These are phyloP conservation scores for Tetrax tetrax DNA, from an alignment of 2,113 vertebrate genomes.

Conservation along the genomic window DNA sequence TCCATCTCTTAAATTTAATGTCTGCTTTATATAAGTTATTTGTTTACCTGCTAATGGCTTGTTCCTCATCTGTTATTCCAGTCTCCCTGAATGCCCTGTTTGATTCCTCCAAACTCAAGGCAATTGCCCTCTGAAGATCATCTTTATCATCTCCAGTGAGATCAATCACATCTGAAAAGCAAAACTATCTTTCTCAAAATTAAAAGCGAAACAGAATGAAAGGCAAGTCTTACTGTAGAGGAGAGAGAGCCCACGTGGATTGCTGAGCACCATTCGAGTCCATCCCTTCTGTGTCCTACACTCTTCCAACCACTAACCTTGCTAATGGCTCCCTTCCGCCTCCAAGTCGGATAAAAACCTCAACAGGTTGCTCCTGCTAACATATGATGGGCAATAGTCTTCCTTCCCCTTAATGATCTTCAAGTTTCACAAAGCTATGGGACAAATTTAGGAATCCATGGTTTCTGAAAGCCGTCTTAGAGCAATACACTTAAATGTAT, in stretches of 20 bases:
- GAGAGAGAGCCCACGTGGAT: conserved; percentile 4
- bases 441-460: not conserved
- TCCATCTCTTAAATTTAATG: conserved; percentile 54
- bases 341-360: not conserved
- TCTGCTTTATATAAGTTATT: conserved; percentile 64
- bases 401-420: not conserved
- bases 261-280: conserved; percentile 5
- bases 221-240: conserved; percentile 58
- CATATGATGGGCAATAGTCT: not conserved
- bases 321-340: not conserved
- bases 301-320: not conserved
- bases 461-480: not conserved
- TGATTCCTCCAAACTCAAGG: conserved; percentile 98
- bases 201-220: conserved; percentile 74
- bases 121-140: conserved; percentile 98
- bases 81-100: conserved; percentile 97
- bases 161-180: conserved; percentile 94
- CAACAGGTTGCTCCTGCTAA: not conserved
- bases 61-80: conserved; percentile 98
- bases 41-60: conserved; percentile 97
- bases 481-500: not conserved
- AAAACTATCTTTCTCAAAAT: conserved; percentile 80
- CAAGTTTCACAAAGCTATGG: not conserved
- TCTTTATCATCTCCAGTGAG: conserved; percentile 99
- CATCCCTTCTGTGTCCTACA: not conserved